A percentile compares a stretch with the other conserved stretches of the same genome.
phyloP scores from a whole-genome alignment of 1,140 invertebrate species.

The Anastatus disparis region DNA sequence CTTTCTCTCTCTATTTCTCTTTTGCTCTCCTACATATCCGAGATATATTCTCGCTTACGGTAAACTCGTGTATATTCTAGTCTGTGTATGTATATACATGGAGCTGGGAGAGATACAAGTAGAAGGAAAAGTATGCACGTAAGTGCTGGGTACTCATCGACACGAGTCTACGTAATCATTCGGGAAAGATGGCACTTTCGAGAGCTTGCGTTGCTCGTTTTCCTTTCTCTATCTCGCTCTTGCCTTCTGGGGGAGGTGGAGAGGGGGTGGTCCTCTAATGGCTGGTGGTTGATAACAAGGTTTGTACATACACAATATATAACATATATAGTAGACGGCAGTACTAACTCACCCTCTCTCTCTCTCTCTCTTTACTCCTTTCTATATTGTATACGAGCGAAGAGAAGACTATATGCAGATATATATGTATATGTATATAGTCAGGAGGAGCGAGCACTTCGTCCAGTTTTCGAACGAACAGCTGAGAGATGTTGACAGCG shows the following conservation, averaged over 20 bases:
- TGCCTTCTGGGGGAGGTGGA: too few species aligned
- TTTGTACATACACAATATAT: conserved; percentile 50
- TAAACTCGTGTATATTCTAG: too few species aligned
- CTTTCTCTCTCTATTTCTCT: neutral
- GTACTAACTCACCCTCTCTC: too few species aligned
- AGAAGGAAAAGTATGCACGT: conserved; percentile 59
- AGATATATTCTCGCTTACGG: too few species aligned
- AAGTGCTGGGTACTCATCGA: conserved; percentile 57
- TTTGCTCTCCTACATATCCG: too few species aligned
- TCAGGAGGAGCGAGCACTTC: too few species aligned
- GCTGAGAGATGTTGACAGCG: conserved; percentile 68
- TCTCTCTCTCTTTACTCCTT: too few species aligned
- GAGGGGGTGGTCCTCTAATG: conserved; percentile 66
- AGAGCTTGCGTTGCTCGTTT: conserved; percentile 39
- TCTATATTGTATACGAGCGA: too few species aligned
- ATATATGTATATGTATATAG: too few species aligned
- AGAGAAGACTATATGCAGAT: too few species aligned
- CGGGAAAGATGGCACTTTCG: conserved; percentile 67
- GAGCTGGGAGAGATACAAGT: too few species aligned
- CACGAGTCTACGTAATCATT: conserved; percentile 63
- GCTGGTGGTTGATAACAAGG: conserved; percentile 67
- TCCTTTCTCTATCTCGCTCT: conserved; percentile 28
- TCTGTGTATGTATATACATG: neutral
- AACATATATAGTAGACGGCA: too few species aligned
- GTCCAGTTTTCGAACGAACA: conserved; percentile 23